These are phyloP conservation scores for Melitaea cinxia DNA, from an alignment of 1,140 invertebrate species.

Conservation along the genomic window DNA sequence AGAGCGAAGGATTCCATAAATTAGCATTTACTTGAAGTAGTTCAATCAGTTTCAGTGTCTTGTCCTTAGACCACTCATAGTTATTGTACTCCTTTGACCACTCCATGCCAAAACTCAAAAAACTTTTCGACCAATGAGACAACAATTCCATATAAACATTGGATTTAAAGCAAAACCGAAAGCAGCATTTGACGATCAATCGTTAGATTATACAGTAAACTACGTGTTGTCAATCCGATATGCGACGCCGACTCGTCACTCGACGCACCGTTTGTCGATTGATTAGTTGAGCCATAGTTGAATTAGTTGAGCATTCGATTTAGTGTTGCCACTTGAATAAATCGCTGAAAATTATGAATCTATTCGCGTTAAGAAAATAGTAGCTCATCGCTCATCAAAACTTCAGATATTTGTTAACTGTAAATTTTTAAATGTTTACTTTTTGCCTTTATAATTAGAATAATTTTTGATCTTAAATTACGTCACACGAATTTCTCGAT, in stretches of 20 bases:
- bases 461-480: too few species aligned
- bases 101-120: constrained; percentile 57
- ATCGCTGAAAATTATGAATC: neutral
- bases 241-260: constrained; percentile 23
- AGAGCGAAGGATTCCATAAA: constrained; percentile 70
- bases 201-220: constrained; percentile 59
- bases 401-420: too few species aligned
- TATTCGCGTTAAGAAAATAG: too few species aligned
- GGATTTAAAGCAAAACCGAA: constrained; percentile 40
- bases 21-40: constrained; percentile 68
- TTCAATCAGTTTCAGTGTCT: constrained; percentile 71
- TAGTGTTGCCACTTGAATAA: constrained; percentile 23
- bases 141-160: constrained; percentile 47
- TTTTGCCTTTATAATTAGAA: too few species aligned
- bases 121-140: constrained; percentile 40
- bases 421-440: too few species aligned
- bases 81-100: constrained; percentile 62
- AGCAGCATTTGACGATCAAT: constrained; percentile 54
- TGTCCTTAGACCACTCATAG: constrained; percentile 71
- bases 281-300: too few species aligned
- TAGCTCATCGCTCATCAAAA: too few species aligned
- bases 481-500: too few species aligned
- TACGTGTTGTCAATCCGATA: constrained; percentile 18
- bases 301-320: constrained; percentile 39
- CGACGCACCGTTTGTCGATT: constrained; percentile 38